A percentile compares a stretch with the other conserved stretches of the same genome.
Evolutionary conservation across 2,888 invertebrate genomes (phyloP).

Genomic region (Eristalinus sepulchralis): DNA sequence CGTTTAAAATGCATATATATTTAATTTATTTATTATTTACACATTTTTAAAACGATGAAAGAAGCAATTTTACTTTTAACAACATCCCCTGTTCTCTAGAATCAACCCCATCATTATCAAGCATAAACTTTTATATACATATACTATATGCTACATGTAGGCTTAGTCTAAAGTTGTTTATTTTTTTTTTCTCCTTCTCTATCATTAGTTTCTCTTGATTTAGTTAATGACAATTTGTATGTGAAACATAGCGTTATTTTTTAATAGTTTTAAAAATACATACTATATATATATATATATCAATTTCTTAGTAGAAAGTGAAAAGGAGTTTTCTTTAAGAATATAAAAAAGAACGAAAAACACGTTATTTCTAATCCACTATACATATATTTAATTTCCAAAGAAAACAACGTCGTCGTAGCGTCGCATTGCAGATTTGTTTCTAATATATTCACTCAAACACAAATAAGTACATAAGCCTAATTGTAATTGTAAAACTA

Average conservation of each 20-base stretch:
- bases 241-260: slow-evolving; percentile 61
- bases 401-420: slow-evolving; percentile 52
- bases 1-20: slow-evolving; percentile 27
- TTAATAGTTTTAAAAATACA: slow-evolving; percentile 41
- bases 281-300: slow-evolving; percentile 17
- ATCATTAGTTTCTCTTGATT: slow-evolving; percentile 29
- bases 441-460: slow-evolving; percentile 36
- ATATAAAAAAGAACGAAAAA: slow-evolving; percentile 5
- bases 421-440: slow-evolving; percentile 49
- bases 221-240: slow-evolving; percentile 66
- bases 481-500: slow-evolving; percentile 9
- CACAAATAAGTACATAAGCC: slow-evolving; percentile 11
- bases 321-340: slow-evolving; percentile 21
- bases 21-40: slow-evolving; percentile 66
- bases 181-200: not conserved
- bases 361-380: slow-evolving; percentile 32
- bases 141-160: slow-evolving; percentile 29
- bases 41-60: slow-evolving; percentile 28
- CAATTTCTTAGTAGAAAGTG: slow-evolving; percentile 30
- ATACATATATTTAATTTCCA: slow-evolving; percentile 57
- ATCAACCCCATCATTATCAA: not conserved
- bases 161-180: slow-evolving; percentile 24
- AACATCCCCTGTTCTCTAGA: slow-evolving; percentile 10
- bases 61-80: slow-evolving; percentile 47
- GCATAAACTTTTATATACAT: not conserved